phyloP scores from a whole-genome alignment of 2,888 invertebrate genomes.

The Mythimna albipuncta region DNA sequence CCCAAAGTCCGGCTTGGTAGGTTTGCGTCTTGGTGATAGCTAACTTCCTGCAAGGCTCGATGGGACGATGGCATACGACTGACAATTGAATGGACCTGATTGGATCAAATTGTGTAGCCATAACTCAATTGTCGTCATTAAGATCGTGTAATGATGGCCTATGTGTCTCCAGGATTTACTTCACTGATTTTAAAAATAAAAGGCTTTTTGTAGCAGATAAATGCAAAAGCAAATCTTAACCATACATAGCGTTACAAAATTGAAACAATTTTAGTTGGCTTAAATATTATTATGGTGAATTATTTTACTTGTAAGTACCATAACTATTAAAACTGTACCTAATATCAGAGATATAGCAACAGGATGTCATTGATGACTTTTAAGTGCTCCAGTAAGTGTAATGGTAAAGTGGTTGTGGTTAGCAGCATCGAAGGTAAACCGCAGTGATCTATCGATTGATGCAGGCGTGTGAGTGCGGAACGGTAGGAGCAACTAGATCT shows the following conservation, averaged over 20 bases:
- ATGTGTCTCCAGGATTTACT: background rate
- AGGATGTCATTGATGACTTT: slow-evolving; percentile 53
- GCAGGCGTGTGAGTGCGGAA: slow-evolving; percentile 16
- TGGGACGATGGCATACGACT: slow-evolving; percentile 26
- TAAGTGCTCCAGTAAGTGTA: slow-evolving; percentile 42
- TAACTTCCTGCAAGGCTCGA: slow-evolving; percentile 47
- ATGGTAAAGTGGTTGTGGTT: slow-evolving; percentile 48
- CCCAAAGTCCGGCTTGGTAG: background rate
- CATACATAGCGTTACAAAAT: background rate
- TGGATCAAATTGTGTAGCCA: slow-evolving; percentile 48
- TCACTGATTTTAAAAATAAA: background rate
- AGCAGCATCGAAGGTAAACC: slow-evolving; percentile 38
- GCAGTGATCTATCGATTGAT: slow-evolving; percentile 41
- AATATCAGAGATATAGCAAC: slow-evolving; percentile 15
- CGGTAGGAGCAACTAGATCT: slow-evolving; percentile 6
- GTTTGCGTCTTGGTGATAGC: slow-evolving; percentile 22
- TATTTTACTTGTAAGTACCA: background rate
- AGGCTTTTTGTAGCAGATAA: background rate
- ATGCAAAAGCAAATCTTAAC: background rate
- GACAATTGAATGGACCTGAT: slow-evolving; percentile 55
- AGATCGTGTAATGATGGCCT: slow-evolving; percentile 12
- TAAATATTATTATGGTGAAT: background rate
- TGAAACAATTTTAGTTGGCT: background rate
- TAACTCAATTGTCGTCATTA: slow-evolving; percentile 46
- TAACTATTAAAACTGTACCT: slow-evolving; percentile 25